Base-by-base conservation (phyloP, 92 coral and sea anemone species). In the Meandrina meandrites region DNA sequence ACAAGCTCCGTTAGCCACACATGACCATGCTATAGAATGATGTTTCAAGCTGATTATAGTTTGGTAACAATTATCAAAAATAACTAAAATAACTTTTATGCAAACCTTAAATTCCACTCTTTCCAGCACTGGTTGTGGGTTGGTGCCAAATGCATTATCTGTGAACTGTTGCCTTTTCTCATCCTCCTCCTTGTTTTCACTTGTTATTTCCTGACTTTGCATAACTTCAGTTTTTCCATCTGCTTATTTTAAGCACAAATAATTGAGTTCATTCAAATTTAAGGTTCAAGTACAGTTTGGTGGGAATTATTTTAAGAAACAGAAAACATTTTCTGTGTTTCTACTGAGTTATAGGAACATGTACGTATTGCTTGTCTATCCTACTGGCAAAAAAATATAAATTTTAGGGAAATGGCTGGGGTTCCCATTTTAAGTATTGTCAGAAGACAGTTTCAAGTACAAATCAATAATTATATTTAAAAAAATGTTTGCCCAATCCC, bases 41-140 rank as follows among this genome's bases (percentile, higher is more conserved):
- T 56, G 24, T 56, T 56, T 19, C 4, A 56, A 56, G 62, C 22
- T 56, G 24, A 56, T 48, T 48, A 48, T 19, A 56, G n/a, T n/a
- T n/a, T n/a, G n/a, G n/a, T n/a, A n/a, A n/a, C n/a, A 56, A 19
- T 56, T 60, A 17, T 60, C 4, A 21, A 2, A 5, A 1, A 1
- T 21, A 11, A 64, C 3, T 24, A 24, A 8, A 64, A 64, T 13
- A 9, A 64, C 53, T 15, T 5, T 14, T 31, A 47, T 21, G 54
- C 79, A 19, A 35, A 96, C 99, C 92, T 91, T 93, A 83, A 95
- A 97, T 85, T 95, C 96, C 30, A 97, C 91, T 72, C 87, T 93
- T 81, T 97, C 97, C 40, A 97, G 86, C 66, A 87, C 83, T 62
- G 98, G 99, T 45, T 93, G 98, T 34, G 93, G 83, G 84, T 94